A percentile compares a stretch with the other conserved stretches of the same genome.
Evolutionary conservation across 2,888 invertebrate genomes (phyloP).

Genomic region (Epirrhoe alternata): DNA sequence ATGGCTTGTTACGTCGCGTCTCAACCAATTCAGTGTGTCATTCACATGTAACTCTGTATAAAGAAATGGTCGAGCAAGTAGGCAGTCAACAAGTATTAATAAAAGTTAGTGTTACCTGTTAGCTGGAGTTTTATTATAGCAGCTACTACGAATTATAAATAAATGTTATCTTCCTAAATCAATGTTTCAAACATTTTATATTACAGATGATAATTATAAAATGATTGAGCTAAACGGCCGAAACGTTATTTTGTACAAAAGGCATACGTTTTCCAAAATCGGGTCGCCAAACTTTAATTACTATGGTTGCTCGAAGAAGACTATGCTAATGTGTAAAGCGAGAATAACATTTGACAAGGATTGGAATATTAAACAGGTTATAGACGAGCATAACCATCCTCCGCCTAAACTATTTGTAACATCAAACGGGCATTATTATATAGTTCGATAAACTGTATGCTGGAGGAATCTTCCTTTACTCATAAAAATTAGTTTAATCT

Average conservation of each 20-base stretch:
- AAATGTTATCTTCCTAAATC: background rate
- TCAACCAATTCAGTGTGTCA: too few species aligned
- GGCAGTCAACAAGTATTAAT: too few species aligned
- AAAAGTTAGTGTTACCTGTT: too few species aligned
- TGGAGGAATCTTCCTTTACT: too few species aligned
- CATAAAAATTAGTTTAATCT: too few species aligned
- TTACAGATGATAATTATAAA: constrained; percentile 15
- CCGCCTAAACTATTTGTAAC: constrained; percentile 25
- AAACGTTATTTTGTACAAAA: constrained; percentile 32
- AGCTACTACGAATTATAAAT: too few species aligned
- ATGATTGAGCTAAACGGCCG: constrained; percentile 19
- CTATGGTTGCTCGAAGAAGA: constrained; percentile 44
- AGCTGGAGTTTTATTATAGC: too few species aligned
- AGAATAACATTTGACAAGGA: constrained; percentile 34
- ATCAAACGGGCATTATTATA: constrained; percentile 10
- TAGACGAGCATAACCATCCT: constrained; percentile 34
- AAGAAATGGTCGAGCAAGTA: too few species aligned
- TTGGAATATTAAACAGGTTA: constrained; percentile 25
- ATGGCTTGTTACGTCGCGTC: too few species aligned
- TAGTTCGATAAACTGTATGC: constrained; percentile 9
- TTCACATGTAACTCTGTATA: too few species aligned
- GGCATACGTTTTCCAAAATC: constrained; percentile 41
- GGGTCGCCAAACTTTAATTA: constrained; percentile 13
- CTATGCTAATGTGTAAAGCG: constrained; percentile 34
- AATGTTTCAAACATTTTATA: background rate